Percentiles rank a stretch among this genome's conserved stretches.
phyloP scores from a whole-genome alignment of 2,797 vertebrate species.

The Furcifer pardalis region DNA sequence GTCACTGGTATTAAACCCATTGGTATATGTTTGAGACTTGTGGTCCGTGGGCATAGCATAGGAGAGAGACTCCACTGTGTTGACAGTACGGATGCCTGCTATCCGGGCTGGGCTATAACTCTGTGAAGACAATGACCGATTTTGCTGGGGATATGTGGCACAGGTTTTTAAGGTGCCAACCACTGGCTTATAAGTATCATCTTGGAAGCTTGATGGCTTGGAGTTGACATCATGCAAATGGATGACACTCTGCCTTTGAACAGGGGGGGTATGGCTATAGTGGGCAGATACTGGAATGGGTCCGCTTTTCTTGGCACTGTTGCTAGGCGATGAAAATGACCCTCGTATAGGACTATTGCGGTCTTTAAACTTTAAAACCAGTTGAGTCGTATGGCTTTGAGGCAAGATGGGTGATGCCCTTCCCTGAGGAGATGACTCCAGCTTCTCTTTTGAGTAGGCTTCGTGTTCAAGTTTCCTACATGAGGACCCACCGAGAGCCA shows the following conservation, averaged over 20 bases:
- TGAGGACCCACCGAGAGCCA: conserved; percentile 67
- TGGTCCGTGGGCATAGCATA: conserved; percentile 88
- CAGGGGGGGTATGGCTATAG: conserved; percentile 95
- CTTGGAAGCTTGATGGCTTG: conserved; percentile 89
- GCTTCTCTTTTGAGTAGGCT: conserved; percentile 83
- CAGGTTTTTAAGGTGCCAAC: conserved; percentile 94
- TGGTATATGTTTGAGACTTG: conserved; percentile 96
- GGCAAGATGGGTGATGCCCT: conserved; percentile 89
- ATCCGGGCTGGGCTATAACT: conserved; percentile 94
- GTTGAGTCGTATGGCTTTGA: conserved; percentile 85
- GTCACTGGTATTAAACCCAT: conserved; percentile 88
- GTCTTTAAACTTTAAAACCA: conserved; percentile 88
- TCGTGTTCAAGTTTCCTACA: conserved; percentile 83
- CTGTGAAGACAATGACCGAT: conserved; percentile 94
- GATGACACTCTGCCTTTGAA: conserved; percentile 95
- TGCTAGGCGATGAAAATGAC: conserved; percentile 87
- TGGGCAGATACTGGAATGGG: conserved; percentile 85
- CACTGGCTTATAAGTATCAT: conserved; percentile 87
- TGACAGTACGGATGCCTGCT: conserved; percentile 88
- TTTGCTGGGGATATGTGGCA: conserved; percentile 98
- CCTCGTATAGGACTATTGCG: conserved; percentile 86
- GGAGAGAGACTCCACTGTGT: conserved; percentile 87
- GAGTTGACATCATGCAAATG: conserved; percentile 91
- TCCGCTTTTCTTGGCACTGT: conserved; percentile 82
- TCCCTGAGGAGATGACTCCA: conserved; percentile 87